A percentile compares a stretch with the other conserved stretches of the same genome.
Evolutionary conservation across 2,797 vertebrate species (phyloP).

Genomic region (Hemibagrus guttatus): DNA sequence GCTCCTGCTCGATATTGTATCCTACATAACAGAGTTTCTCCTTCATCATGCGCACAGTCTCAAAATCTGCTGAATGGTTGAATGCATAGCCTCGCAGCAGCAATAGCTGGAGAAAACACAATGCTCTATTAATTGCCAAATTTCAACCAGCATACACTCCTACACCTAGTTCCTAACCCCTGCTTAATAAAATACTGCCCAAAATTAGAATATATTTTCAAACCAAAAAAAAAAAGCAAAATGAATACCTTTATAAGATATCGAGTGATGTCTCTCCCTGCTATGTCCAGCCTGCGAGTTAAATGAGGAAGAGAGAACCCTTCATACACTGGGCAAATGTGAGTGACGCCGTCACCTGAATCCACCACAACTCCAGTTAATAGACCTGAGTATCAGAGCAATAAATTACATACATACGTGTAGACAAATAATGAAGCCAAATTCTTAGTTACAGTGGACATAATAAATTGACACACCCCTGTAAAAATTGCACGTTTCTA

Average conservation of each 20-base stretch:
- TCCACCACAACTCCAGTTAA: constrained; percentile 87
- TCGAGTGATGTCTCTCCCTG: constrained; percentile 86
- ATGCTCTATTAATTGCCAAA: background rate
- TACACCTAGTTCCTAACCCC: background rate
- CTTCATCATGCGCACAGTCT: constrained; percentile 92
- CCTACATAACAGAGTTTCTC: constrained; percentile 89
- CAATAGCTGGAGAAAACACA: constrained; percentile 41
- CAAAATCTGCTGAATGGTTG: constrained; percentile 91
- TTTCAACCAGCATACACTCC: background rate
- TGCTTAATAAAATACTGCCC: background rate
- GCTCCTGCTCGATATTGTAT: constrained; percentile 90
- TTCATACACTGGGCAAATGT: constrained; percentile 88
- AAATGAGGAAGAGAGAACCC: constrained; percentile 88
- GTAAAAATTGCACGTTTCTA: background rate
- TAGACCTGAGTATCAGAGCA: constrained; percentile 69
- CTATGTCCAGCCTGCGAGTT: constrained; percentile 85
- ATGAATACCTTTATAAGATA: constrained; percentile 84
- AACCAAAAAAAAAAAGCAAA: background rate
- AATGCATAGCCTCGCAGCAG: constrained; percentile 85
- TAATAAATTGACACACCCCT: background rate
- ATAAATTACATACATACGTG: background rate
- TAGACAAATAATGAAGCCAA: background rate
- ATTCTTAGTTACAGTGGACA: background rate
- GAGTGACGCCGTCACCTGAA: constrained; percentile 87
- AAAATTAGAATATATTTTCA: background rate